Evolutionary conservation across 2,113 vertebrate genomes (phyloP), one percentile per base, ranked within the genome.

Genomic region (Anhinga rufa): DNA sequence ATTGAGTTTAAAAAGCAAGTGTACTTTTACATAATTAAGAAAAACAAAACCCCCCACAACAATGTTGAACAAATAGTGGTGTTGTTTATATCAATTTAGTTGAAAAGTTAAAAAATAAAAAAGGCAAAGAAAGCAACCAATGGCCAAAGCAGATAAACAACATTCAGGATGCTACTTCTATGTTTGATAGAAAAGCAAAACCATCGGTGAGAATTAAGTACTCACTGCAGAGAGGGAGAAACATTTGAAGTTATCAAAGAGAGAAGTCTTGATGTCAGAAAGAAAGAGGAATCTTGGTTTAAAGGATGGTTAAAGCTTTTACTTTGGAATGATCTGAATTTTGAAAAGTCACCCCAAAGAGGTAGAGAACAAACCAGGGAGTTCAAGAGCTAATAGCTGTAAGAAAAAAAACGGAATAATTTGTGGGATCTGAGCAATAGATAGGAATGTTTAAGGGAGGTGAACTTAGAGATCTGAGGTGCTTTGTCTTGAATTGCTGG

Each of bases 191-290:
- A 92, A 96, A 96, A 96, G 74, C 60, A 91, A 95, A 96, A 89
- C 38, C 77, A 91, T 69, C 95, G 87, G 86, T 92, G 57, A 96
- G 86, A 92, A 94, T 91, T 97, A 96, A 96, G 65, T 86, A 84
- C 88, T 82, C 91, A 70, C 91, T 90, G 62, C 65, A 83, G 72
- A 93, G 82, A 85, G 68, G 28, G 38, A 77, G 79, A 94, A 96
- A 65, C 57, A 95, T 94, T 95, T 97, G 95, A 97, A 97, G 88
- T 92, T 96, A 96, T 96, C 94, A 97, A 95, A 98, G 94, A 55
- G 65, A 83, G 79, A 96, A 92, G 55, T 78, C 91, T 94, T 96
- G 83, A 87, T 95, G 95, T 95, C 89, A 92, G 81, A 97, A 93
- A 97, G 77, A 96, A 96, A 96, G 84, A 91, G 40, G 78, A 82